phyloP scores from a whole-genome alignment of 2,113 vertebrate species.

The Acanthochromis polyacanthus region DNA sequence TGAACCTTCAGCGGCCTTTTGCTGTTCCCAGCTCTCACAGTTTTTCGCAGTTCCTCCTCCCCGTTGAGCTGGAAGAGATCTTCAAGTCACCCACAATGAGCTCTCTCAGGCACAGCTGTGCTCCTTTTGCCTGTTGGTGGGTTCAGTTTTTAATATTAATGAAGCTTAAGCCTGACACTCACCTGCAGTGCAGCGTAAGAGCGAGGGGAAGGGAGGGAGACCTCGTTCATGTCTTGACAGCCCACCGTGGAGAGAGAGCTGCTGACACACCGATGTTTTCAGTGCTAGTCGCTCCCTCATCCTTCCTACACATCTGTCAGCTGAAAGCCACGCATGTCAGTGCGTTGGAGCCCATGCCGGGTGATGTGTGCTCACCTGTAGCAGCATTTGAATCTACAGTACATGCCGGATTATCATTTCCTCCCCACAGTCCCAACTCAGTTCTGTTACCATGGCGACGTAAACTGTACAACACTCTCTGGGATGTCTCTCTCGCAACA shows the following conservation, averaged over 20 bases:
- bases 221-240: conserved; percentile 56
- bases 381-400: conserved; percentile 33
- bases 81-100: conserved; percentile 16
- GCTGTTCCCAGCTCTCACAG: conserved; percentile 2
- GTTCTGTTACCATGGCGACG: conserved; percentile 58
- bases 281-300: conserved; percentile 30
- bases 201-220: conserved; percentile 31
- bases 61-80: conserved; percentile 43
- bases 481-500: conserved; percentile 27
- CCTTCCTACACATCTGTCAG: conserved; percentile 49
- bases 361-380: conserved; percentile 61
- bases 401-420: conserved; percentile 21
- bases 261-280: conserved; percentile 62
- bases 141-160: conserved; percentile 78
- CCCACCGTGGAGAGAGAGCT: conserved; percentile 48
- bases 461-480: conserved; percentile 44
- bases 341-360: conserved; percentile 36
- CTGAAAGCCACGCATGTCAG: conserved; percentile 47
- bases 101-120: conserved; percentile 40
- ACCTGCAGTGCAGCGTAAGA: conserved; percentile 59
- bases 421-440: conserved; percentile 37
- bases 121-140: conserved; percentile 51
- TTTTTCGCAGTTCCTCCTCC: conserved; percentile 7
- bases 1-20: conserved; percentile 1
- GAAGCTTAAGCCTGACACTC: conserved; percentile 67